Evolutionary conservation across 2,113 vertebrate species (phyloP).

Genomic region (Dromaius novaehollandiae): DNA sequence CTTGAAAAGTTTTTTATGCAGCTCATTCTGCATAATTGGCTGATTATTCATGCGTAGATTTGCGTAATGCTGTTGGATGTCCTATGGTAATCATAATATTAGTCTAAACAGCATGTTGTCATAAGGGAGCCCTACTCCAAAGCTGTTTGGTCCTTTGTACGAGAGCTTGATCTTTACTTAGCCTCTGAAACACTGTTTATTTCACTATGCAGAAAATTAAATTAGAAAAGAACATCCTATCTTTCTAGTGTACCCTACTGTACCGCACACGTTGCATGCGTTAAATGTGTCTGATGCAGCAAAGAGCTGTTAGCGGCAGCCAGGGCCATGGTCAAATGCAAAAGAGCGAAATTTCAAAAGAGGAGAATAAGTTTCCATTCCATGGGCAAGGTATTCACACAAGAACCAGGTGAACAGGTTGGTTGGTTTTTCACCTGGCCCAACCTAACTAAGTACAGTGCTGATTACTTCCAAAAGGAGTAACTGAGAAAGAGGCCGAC

Average conservation of each 20-base stretch:
- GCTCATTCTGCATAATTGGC: no score
- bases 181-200: not conserved
- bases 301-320: not conserved
- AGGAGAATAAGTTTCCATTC: not conserved
- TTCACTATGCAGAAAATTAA: fast-evolving
- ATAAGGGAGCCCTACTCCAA: no score
- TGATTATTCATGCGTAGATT: no score
- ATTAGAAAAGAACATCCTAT: not conserved
- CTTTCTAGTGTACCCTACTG: not conserved
- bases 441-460: not conserved
- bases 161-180: no score
- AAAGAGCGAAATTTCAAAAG: not conserved
- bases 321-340: not conserved
- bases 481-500: no score
- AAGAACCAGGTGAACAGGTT: not conserved
- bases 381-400: not conserved
- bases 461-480: not conserved
- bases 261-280: no score
- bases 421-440: not conserved
- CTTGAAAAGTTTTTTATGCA: no score
- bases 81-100: no score
- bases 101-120: no score
- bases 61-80: no score
- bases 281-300: not conserved
- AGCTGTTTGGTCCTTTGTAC: no score